Conservation (phyloP, 2,888 invertebrate species). For the Watsonalla binaria region DNA sequence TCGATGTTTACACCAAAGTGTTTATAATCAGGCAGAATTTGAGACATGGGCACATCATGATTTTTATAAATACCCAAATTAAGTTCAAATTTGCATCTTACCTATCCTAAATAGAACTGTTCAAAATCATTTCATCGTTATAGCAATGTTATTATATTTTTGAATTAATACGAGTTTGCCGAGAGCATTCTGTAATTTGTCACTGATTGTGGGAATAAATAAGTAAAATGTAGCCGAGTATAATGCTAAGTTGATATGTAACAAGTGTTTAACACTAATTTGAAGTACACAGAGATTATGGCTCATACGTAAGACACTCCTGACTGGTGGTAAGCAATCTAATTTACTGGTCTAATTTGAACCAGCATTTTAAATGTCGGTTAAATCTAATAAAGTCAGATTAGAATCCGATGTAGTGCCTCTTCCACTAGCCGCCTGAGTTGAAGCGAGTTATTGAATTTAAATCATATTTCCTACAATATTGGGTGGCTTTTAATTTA, state of each 20-base stretch:
- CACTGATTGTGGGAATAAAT: neutral
- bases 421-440: slow-evolving; percentile 16
- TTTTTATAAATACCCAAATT: too few species aligned
- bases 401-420: slow-evolving; percentile 61
- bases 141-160: neutral
- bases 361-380: slow-evolving; percentile 65
- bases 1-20: too few species aligned
- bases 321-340: slow-evolving; percentile 52
- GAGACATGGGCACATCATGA: too few species aligned
- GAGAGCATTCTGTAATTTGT: too few species aligned
- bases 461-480: too few species aligned
- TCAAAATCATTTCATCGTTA: neutral
- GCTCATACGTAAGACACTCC: slow-evolving; percentile 34
- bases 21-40: too few species aligned
- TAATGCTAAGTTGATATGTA: slow-evolving; percentile 25
- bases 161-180: too few species aligned
- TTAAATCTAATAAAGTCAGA: slow-evolving; percentile 68
- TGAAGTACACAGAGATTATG: slow-evolving; percentile 34
- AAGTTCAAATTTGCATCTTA: neutral
- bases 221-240: neutral
- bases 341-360: slow-evolving; percentile 54
- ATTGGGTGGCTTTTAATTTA: too few species aligned
- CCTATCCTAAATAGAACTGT: too few species aligned
- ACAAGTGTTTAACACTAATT: slow-evolving; percentile 19
- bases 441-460: slow-evolving; percentile 3